Base-by-base conservation (phyloP, 2,797 vertebrate genomes). In the Tamandua tetradactyla region DNA sequence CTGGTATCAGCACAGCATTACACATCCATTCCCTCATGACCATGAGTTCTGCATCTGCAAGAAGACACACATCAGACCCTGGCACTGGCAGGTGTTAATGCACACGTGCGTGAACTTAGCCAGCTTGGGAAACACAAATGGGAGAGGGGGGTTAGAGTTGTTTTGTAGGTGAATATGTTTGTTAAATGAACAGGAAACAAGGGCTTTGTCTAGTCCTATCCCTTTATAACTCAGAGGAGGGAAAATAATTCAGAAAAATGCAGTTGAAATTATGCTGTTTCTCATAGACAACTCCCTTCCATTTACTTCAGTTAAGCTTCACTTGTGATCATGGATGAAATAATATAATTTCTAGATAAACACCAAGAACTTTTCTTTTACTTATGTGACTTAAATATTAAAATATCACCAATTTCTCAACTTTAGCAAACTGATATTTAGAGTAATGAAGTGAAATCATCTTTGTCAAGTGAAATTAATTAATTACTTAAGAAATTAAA, bases 1-100 rank as follows among this genome's bases (percentile, higher is more conserved):
- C 98, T 97, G 98, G 97, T 98, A 97, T 97, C 98, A 95, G 97
- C 71, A 20, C 91, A 27, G 96, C 83, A 42, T 97, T 94, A 93
- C 96, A 85, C 92, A 97, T 97, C 96, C 97, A 95, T 97, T 97
- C 97, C 97, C 96, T 96, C 87, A 3, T 75, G 94, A 94, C 97
- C 61, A 3, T 47, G 17, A 92, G 96, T 96, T 18, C 5, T 23
- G 87, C 23, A 4, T 96, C 49, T 0, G 40, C 79, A 37, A 68
- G 94, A 87, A 93, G 85, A 95, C 96, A 86, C 96, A 13, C 68
- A 72, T 94, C 71, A 82, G 96, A 85, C 37, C 79, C 96, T 94
- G 97, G 96, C 93, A 61, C 23, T 96, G 80, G 82, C 47, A 59
- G 32, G 80, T 2, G 55, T 57, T 64, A 92, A 59, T 8, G 44